A percentile compares a stretch with the other conserved stretches of the same genome.
These are phyloP conservation scores for Urechis unicinctus DNA, from an alignment of 2,888 invertebrate genomes.

Conservation along the genomic window DNA sequence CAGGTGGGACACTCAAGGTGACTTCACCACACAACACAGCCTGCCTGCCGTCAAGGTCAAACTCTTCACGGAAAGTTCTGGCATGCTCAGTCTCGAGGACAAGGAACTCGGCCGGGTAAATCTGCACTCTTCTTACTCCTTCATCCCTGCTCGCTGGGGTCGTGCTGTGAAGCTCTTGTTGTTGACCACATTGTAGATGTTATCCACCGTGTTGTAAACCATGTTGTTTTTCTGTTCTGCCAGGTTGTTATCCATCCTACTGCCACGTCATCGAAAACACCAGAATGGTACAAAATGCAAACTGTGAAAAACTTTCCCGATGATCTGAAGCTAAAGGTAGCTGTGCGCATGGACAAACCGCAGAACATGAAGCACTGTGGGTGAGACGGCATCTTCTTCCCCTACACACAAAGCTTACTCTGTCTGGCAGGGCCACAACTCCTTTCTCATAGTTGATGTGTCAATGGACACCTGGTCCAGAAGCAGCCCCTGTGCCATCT, in stretches of 20 bases:
- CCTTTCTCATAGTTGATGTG: too few relatives aligned
- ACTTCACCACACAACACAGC: constrained; percentile 96
- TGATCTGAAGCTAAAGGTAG: constrained; percentile 84
- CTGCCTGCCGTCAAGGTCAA: constrained; percentile 96
- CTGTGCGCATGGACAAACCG: constrained; percentile 97
- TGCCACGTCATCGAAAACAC: constrained; percentile 49
- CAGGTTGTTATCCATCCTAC: constrained; percentile 54
- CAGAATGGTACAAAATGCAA: constrained; percentile 96
- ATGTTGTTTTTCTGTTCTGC: too few relatives aligned
- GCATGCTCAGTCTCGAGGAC: constrained; percentile 95
- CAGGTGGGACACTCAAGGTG: constrained; percentile 99
- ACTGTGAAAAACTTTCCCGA: constrained; percentile 84
- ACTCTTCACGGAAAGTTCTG: constrained; percentile 93
- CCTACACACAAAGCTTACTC: too few relatives aligned
- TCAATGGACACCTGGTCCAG: too few relatives aligned
- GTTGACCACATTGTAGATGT: too few relatives aligned
- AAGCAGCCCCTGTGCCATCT: too few relatives aligned
- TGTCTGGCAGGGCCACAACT: too few relatives aligned
- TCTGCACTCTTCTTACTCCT: neutral
- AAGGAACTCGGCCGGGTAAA: constrained; percentile 85
- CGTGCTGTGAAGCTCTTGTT: too few relatives aligned
- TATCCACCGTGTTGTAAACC: too few relatives aligned
- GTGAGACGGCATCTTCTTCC: constrained; percentile 54
- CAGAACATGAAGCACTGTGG: constrained; percentile 99
- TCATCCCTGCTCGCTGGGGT: too few relatives aligned